Percentiles rank a stretch among this genome's conserved stretches.
These are phyloP conservation scores for Agonopterix alstromeriana DNA, from an alignment of 2,888 invertebrate species.

Conservation along the genomic window DNA sequence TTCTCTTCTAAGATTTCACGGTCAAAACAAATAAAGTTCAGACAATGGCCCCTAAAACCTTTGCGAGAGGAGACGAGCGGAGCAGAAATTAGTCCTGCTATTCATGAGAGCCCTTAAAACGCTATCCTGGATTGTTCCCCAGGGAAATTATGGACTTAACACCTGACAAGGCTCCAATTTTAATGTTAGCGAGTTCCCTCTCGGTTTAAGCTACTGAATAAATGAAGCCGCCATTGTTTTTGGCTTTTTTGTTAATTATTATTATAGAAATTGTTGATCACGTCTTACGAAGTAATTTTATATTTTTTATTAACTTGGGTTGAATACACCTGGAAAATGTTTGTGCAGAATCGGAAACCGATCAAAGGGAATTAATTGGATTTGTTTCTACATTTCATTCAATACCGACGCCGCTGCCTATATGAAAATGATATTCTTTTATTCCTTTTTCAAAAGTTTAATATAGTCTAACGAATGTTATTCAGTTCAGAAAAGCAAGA, in stretches of 20 bases:
- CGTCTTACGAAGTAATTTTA: too few species aligned
- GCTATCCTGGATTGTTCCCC: constrained; percentile 64
- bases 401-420: too few species aligned
- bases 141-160: constrained; percentile 76
- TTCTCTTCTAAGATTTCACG: constrained; percentile 29
- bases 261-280: too few species aligned
- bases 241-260: not conserved
- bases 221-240: constrained; percentile 55
- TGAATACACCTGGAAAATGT: too few species aligned
- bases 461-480: too few species aligned
- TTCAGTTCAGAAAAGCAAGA: too few species aligned
- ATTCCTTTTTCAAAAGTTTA: too few species aligned
- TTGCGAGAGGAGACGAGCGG: constrained; percentile 20
- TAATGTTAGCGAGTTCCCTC: constrained; percentile 50
- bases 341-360: too few species aligned
- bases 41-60: constrained; percentile 23
- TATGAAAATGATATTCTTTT: too few species aligned
- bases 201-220: constrained; percentile 51
- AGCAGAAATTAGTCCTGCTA: constrained; percentile 60
- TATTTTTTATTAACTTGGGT: too few species aligned
- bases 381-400: too few species aligned
- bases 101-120: constrained; percentile 71
- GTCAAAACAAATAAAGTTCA: constrained; percentile 30
- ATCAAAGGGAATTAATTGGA: too few species aligned
- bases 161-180: constrained; percentile 75